A percentile compares a stretch with the other conserved stretches of the same genome.
phyloP scores from a whole-genome alignment of 2,113 vertebrate genomes.

The Hippoglossus stenolepis region DNA sequence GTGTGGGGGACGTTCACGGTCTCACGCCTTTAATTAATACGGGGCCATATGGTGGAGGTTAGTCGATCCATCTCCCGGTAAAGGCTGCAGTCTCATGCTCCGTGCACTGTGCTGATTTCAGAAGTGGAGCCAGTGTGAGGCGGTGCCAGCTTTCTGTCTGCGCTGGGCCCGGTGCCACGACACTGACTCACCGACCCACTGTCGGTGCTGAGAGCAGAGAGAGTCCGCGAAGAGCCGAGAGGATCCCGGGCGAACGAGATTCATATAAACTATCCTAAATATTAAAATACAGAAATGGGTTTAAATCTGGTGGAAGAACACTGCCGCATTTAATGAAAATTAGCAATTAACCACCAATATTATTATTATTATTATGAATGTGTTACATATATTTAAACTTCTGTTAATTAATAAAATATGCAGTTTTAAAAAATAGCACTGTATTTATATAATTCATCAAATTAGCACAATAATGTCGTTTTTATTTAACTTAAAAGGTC shows the following conservation, averaged over 20 bases:
- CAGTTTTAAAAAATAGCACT: no score
- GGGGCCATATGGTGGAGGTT: conserved; percentile 62
- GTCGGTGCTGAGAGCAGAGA: conserved; percentile 33
- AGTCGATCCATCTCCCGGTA: conserved; percentile 61
- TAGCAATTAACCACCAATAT: no score
- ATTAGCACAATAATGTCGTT: neutral
- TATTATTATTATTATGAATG: no score
- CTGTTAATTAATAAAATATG: neutral
- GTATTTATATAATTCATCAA: neutral
- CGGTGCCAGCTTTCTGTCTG: conserved; percentile 71
- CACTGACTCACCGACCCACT: conserved; percentile 48
- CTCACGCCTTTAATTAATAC: conserved; percentile 59
- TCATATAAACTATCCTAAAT: conserved; percentile 8
- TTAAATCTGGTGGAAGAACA: neutral
- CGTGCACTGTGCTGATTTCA: conserved; percentile 55
- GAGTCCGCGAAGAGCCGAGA: conserved; percentile 31
- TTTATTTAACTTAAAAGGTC: neutral
- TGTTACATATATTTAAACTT: no score
- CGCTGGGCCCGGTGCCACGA: conserved; percentile 68
- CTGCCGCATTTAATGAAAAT: neutral
- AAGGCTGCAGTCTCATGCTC: conserved; percentile 65
- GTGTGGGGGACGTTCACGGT: conserved; percentile 49
- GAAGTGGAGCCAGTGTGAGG: conserved; percentile 50
- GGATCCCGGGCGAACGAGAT: conserved; percentile 41
- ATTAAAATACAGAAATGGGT: neutral